Conservation (phyloP, 2,888 invertebrate genomes). For the Melangyna quadrimaculata region DNA sequence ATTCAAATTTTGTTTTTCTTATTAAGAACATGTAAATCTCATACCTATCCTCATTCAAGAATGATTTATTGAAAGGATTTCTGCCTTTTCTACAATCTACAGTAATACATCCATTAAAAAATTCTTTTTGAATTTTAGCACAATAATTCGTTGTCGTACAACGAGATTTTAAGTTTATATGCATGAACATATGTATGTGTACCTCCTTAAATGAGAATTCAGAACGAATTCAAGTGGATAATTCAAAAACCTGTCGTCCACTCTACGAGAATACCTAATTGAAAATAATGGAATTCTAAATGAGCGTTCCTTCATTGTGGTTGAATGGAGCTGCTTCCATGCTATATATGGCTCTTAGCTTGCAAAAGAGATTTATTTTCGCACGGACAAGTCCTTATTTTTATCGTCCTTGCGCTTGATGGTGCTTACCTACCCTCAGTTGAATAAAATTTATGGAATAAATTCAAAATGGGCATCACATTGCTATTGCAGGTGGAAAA, state of each 20-base stretch:
- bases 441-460: slow-evolving; percentile 64
- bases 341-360: not conserved
- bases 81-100: not conserved
- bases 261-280: slow-evolving; percentile 45
- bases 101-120: not conserved
- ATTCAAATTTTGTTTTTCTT: not conserved
- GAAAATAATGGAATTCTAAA: slow-evolving; percentile 50
- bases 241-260: slow-evolving; percentile 22
- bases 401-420: slow-evolving; percentile 22
- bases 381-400: slow-evolving; percentile 43
- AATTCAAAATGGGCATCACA: slow-evolving; percentile 50
- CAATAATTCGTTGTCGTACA: not conserved
- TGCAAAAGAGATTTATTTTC: slow-evolving; percentile 48
- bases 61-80: not conserved
- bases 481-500: slow-evolving; percentile 42
- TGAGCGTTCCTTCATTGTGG: slow-evolving; percentile 25
- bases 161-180: not conserved
- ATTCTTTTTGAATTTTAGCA: not conserved
- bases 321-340: not conserved
- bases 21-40: too few species aligned
- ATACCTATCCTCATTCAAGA: too few species aligned
- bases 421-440: slow-evolving; percentile 17
- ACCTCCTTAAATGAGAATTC: not conserved
- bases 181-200: too few species aligned
- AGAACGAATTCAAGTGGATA: slow-evolving; percentile 31